Evolutionary conservation across 2,888 invertebrate genomes (phyloP), one percentile per base, ranked within the genome.

Genomic region (Scrobipalpa atriplicella): DNA sequence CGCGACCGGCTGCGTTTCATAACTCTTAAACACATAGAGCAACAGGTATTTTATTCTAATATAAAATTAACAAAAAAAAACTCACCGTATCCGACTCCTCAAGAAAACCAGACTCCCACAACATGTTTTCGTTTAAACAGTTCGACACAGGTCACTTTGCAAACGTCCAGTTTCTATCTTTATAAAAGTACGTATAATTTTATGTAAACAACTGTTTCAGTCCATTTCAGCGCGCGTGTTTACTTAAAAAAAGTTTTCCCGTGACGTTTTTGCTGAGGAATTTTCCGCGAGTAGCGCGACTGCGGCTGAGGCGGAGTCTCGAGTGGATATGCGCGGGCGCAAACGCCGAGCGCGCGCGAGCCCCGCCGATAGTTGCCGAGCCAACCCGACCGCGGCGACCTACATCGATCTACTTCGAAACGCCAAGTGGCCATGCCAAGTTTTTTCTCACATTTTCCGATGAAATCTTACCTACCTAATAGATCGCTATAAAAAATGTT

Each of bases 361-460:
- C 78, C 69, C 74, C 66, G 29, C 83, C 90, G 91, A 88, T 51
- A 71, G 66, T 43, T 68, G 69, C 73, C 92, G 92, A 89, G 80
- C 78, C 71, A 75, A 78, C 71, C 87, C 92, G 92, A 86, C 71
- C 81, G 76, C 69, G 68, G 78, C 85, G 86, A 92, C 92, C 92
- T 85, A 92, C 90, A 88, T 92, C 81, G 85, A 80, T 78, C 84
- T 84, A 87, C 89, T 84, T 86, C 83, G 87, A 86, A 89, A 84
- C 85, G 86, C 80, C 81, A 72, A 77, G 84, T 79, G 86, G 87
- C 81, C 85, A 81, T 83, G 82, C 82, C 79, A 81, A 78, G 82
- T 81, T 87, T 89, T 87, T 88, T 90, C 89, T 88, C 82, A 78
- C 85, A 89, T 91, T 92, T 92, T 91, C 90, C 90, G 84, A 86